phyloP scores from a whole-genome alignment of 2,888 invertebrate genomes.

The Crocallis elinguaria region DNA sequence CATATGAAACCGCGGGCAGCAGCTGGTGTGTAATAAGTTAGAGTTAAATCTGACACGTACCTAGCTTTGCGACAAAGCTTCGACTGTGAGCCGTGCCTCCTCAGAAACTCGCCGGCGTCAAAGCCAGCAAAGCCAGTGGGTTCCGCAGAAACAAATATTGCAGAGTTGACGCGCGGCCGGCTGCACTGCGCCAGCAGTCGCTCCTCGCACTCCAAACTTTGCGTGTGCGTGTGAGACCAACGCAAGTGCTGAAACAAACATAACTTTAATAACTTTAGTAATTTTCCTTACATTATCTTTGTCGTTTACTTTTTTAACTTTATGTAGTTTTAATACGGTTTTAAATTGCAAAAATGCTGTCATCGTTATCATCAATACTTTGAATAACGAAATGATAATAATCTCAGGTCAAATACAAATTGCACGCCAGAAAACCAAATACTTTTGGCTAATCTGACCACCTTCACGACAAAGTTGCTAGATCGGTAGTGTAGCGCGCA shows the following conservation, averaged over 20 bases:
- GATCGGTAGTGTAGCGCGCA: no score
- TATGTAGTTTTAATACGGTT: no score
- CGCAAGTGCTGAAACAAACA: conserved; percentile 86
- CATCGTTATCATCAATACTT: no score
- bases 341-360: no score
- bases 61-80: conserved; percentile 92
- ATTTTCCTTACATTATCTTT: not conserved
- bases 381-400: no score
- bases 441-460: no score
- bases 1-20: no score
- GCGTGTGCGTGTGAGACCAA: conserved; percentile 88
- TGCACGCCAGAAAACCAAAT: no score
- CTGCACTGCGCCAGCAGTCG: conserved; percentile 83
- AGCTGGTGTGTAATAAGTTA: no score
- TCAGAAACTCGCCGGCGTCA: conserved; percentile 91
- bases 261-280: not conserved
- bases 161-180: conserved; percentile 93
- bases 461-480: no score
- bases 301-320: no score
- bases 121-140: conserved; percentile 90
- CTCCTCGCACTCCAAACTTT: conserved; percentile 86
- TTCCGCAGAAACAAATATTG: conserved; percentile 92
- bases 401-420: no score
- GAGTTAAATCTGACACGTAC: conserved; percentile 47
- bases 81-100: conserved; percentile 92